Evolutionary conservation across 2,888 invertebrate species (phyloP), one percentile per base, ranked within the genome.

Genomic region (Limenitis camilla): DNA sequence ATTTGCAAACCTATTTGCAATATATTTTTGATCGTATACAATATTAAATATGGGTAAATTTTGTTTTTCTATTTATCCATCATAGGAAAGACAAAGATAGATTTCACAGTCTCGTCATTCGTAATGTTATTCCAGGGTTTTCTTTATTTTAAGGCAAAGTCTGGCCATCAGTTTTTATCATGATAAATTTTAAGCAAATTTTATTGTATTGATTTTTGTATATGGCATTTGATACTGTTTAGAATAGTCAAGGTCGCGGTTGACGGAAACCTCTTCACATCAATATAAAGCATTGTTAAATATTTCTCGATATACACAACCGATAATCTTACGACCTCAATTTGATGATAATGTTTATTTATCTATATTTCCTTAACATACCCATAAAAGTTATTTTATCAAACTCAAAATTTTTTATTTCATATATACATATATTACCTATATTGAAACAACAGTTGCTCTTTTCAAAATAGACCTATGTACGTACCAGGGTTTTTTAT

Each of bases 191-290:
- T n/a, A n/a, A n/a, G n/a, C n/a, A n/a, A n/a, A n/a, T n/a, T n/a
- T n/a, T n/a, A n/a, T n/a, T n/a, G n/a, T n/a, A n/a, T n/a, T n/a
- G n/a, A n/a, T n/a, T n/a, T n/a, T n/a, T n/a, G n/a, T n/a, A n/a
- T n/a, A n/a, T n/a, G n/a, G n/a, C n/a, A n/a, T 47, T 56, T 46
- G 32, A 27, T 46, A 35, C 35, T 42, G 27, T 41, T 44, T 28
- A 31, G 40, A 40, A 45, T 41, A 45, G 49, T 59, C 68, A 71
- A 71, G 69, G 71, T 67, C 69, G 66, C 33, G 43, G 31, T 53
- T 58, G 63, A 53, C 49, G 55, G 54, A 55, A 53, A 55, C 44
- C 33, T 30, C 30, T 40, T 30, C 27, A 44, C 33, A 45, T 27
- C 8, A 8, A 49, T 39, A 8, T 39, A 32, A 39, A 43, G n/a